Conservation (phyloP, 2,888 invertebrate genomes). For the Apomyelois bistriatella region DNA sequence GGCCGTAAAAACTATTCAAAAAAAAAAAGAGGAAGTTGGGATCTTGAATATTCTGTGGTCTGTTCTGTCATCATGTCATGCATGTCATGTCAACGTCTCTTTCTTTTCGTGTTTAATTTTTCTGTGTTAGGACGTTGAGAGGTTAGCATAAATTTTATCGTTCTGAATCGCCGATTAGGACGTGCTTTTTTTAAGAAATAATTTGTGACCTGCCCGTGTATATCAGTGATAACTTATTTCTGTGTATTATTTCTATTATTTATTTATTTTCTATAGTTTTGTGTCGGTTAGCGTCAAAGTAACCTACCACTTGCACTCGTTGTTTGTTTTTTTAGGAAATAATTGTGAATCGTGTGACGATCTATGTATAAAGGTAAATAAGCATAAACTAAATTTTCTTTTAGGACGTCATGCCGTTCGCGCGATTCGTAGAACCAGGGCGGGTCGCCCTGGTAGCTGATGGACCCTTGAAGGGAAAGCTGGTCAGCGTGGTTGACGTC, state of each 20-base stretch:
- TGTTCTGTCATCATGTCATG: constrained; percentile 21
- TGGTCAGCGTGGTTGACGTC: constrained; percentile 96
- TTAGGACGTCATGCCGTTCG: constrained; percentile 86
- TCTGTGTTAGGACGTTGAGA: constrained; percentile 65
- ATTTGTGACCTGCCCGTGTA: background rate
- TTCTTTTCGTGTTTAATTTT: constrained; percentile 59
- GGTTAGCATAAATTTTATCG: constrained; percentile 66
- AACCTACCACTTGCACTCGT: constrained; percentile 26
- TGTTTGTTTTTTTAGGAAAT: background rate
- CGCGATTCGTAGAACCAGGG: constrained; percentile 97
- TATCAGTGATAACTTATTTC: background rate
- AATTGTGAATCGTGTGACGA: no score
- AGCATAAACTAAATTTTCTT: constrained; percentile 37
- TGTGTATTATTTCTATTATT: constrained; percentile 3
- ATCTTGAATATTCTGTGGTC: no score
- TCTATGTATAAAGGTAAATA: constrained; percentile 15
- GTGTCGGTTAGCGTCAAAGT: constrained; percentile 25
- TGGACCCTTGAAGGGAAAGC: constrained; percentile 94
- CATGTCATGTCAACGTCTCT: constrained; percentile 26
- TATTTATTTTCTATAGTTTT: constrained; percentile 7
- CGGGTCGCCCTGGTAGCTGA: constrained; percentile 97
- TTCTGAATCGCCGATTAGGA: constrained; percentile 36
- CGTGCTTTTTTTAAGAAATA: background rate
- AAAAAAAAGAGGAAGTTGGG: no score
- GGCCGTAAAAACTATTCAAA: no score